Evolutionary conservation across 2,888 invertebrate species (phyloP), one percentile per base, ranked within the genome.

Genomic region (Cremastinae sp.): DNA sequence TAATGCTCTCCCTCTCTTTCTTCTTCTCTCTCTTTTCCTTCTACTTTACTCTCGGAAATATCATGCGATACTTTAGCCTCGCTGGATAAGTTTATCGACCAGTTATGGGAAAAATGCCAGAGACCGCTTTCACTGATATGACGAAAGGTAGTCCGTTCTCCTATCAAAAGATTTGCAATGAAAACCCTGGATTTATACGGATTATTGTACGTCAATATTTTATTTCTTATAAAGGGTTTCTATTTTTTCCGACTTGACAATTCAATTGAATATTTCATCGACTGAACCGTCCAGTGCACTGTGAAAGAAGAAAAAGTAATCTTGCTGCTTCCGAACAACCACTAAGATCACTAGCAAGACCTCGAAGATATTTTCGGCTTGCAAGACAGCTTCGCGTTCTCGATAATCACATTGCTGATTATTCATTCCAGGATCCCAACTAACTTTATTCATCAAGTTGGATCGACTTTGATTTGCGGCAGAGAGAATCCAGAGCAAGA

Each of bases 31-130:
- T 9, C 37, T 59, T 12, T 35, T 18, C 37, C 37, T 22, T 2
- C 35, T 12, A 41, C 51, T 53, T 41, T 20, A 18, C 58, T 51
- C 43, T 20, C 65, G 53, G 64, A 76, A 76, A 73, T 76, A 69
- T 65, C 69, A 53, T 65, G 18, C 65, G 69, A 73, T 69, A 76
- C 69, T 69, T 76, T 76, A 76, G 47, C 66, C 16, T 53, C 43
- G 49, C 59, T 49, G 69, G 73, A 49, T 53, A 69, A 70, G 47
- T 73, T 73, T 70, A 70, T 76, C 59, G 76, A 65, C 41, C 69
- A 43, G 69, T 73, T 73, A 58, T 45, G 43, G 18, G 51, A 65
- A 61, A 45, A 59, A 35, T 53, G 43, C 20, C 65, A 58, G 22
- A 16, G 12, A 53, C 35, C 16, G 12, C 39, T 51, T 47, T 16